Percentiles rank a stretch among this genome's conserved stretches.
These are phyloP conservation scores for Papilio polytes DNA, from an alignment of 1,140 invertebrate genomes.

Conservation along the genomic window DNA sequence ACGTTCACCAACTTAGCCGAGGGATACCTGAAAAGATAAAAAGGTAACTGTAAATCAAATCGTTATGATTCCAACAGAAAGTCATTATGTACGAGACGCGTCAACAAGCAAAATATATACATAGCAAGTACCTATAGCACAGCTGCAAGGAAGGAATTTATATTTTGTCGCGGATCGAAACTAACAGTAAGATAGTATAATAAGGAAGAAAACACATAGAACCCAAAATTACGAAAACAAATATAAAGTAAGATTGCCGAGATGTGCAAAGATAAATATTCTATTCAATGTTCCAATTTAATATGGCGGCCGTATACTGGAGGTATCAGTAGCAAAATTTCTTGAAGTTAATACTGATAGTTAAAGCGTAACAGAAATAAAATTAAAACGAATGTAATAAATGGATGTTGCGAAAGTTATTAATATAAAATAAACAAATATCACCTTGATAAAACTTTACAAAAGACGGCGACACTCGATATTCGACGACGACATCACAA, in stretches of 20 bases:
- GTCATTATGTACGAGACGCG: conserved; percentile 73
- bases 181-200: conserved; percentile 35
- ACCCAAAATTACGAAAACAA: neutral
- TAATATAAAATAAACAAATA: conserved; percentile 56
- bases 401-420: conserved; percentile 20
- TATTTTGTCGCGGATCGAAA: conserved; percentile 28
- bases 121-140: conserved; percentile 38
- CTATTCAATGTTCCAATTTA: conserved; percentile 68
- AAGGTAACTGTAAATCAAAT: conserved; percentile 31
- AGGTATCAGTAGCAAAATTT: conserved; percentile 38
- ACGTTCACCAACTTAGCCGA: conserved; percentile 77
- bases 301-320: conserved; percentile 71
- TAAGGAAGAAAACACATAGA: conserved; percentile 9
- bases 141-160: conserved; percentile 23
- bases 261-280: conserved; percentile 69
- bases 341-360: conserved; percentile 24
- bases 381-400: conserved; percentile 11
- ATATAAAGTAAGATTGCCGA: conserved; percentile 51
- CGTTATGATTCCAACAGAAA: conserved; percentile 41
- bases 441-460: conserved; percentile 81
- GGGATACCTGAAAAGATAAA: conserved; percentile 77
- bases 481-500: conserved; percentile 82
- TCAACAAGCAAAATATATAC: conserved; percentile 72
- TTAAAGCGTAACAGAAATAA: neutral
- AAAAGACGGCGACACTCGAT: conserved; percentile 81